Base-by-base conservation (phyloP, 2,797 vertebrate species). In the Leptoclinus maculatus region DNA sequence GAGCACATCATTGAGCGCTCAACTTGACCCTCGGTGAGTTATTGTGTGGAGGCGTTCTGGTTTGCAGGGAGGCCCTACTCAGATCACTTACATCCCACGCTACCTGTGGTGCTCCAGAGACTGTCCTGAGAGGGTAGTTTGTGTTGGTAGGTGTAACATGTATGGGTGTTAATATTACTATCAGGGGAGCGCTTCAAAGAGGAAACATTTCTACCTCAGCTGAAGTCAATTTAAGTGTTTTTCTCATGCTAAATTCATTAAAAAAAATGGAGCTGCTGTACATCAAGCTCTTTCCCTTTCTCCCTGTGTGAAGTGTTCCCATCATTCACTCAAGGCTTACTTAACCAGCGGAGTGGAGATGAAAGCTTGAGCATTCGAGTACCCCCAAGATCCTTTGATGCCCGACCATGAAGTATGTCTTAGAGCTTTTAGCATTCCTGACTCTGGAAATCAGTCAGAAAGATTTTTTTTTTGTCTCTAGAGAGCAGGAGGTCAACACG, bases 351-450 rank as follows among this genome's bases (percentile, higher is more conserved):
- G 80, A 91, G 84, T 85, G 84, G 79, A 86, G 87, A 91, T 89
- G 84, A 92, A 91, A 91, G 87, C 88, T 85, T 86, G 77, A 91
- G 71, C 91, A 76, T 83, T 91, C 10, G 19, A 91, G 89, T 71
- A 74, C 85, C 82, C 65, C 64, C 56, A 41, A 65, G 72, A 73
- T 77, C 80, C 88, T 92, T 91, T 92, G 91, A 93, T 90, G 77
- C 78, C 78, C 69, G 3, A 87, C 87, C 87, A 83, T 92, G 88
- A 92, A 92, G 91, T 87, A 85, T 85, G 83, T 89, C 91, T 83
- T 71, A 89, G 86, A 80, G 88, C 89, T 91, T 83, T 92, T 75
- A 88, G 87, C 81, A 81, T 91, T 92, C 91, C 87, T 91, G 82
- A 82, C 87, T 85, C 58, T 66, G 79, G 81, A 81, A 79, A 79